Evolutionary conservation across 1,140 invertebrate species (phyloP).

Genomic region (Heliothis subflexa): DNA sequence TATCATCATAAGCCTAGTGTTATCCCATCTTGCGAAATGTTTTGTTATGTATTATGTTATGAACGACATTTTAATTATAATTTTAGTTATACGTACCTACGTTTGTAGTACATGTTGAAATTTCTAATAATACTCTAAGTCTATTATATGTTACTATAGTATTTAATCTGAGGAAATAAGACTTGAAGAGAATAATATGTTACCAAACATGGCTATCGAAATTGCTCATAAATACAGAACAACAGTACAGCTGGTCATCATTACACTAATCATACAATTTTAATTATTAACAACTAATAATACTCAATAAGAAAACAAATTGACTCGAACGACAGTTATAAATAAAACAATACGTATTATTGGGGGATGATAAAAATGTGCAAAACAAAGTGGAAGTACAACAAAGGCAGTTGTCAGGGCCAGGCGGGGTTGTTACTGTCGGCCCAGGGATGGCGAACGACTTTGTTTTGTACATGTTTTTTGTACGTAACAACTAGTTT

Average conservation of each 20-base stretch:
- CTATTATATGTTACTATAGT: too few relatives aligned
- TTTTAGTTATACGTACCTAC: too few relatives aligned
- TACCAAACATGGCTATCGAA: too few relatives aligned
- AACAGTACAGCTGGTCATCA: too few relatives aligned
- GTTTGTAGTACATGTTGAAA: too few relatives aligned
- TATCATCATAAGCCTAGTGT: neutral
- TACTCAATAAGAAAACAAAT: neutral
- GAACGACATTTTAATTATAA: too few relatives aligned
- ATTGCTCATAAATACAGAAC: too few relatives aligned
- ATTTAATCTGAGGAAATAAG: too few relatives aligned
- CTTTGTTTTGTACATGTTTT: constrained; percentile 13
- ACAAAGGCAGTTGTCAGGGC: constrained; percentile 46
- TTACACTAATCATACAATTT: too few relatives aligned
- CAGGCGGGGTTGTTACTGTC: constrained; percentile 39
- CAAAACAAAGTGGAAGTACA: constrained; percentile 29
- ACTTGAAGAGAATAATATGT: too few relatives aligned
- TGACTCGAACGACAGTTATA: neutral
- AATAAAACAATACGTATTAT: constrained; percentile 10
- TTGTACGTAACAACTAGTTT: neutral
- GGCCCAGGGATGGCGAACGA: constrained; percentile 39
- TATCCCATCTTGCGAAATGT: neutral
- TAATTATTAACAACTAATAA: neutral
- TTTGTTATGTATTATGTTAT: neutral
- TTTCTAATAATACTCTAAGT: too few relatives aligned
- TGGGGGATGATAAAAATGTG: constrained; percentile 30